Evolutionary conservation across 2,888 invertebrate species (phyloP).

Genomic region (Hemithea aestivaria): DNA sequence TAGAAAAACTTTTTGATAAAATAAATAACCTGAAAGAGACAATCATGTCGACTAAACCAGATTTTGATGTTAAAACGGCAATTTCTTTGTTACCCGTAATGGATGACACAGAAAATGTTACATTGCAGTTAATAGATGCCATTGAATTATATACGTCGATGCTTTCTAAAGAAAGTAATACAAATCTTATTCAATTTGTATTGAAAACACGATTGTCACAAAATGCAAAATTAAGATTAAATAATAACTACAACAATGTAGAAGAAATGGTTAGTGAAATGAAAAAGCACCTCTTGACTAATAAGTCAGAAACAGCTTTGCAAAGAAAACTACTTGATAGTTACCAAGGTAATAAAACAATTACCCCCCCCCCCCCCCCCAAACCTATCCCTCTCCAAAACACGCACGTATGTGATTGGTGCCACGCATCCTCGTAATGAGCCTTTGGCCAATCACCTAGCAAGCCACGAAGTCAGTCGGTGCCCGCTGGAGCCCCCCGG

Average conservation of each 20-base stretch:
- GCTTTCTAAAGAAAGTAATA: neutral
- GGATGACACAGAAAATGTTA: slow-evolving; percentile 4
- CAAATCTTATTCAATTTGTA: neutral
- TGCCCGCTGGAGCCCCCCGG: no score
- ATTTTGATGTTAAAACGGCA: slow-evolving; percentile 12
- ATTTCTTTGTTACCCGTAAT: slow-evolving; percentile 5
- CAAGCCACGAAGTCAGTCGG: no score
- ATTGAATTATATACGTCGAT: slow-evolving; percentile 9
- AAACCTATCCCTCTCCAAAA: no score
- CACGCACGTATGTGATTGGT: no score
- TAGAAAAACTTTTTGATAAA: neutral
- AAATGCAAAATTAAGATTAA: neutral
- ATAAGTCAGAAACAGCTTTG: neutral
- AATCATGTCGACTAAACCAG: neutral
- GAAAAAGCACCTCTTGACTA: neutral
- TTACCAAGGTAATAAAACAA: neutral
- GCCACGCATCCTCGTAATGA: no score
- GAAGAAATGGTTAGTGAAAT: neutral
- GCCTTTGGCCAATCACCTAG: no score
- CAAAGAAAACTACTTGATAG: neutral
- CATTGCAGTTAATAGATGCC: slow-evolving; percentile 4
- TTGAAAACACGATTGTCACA: slow-evolving; percentile 1
- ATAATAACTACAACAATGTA: neutral
- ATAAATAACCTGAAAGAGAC: neutral
- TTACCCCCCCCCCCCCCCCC: no score